phyloP scores from a whole-genome alignment of 2,797 vertebrate species.

The Clarias platycephalus region DNA sequence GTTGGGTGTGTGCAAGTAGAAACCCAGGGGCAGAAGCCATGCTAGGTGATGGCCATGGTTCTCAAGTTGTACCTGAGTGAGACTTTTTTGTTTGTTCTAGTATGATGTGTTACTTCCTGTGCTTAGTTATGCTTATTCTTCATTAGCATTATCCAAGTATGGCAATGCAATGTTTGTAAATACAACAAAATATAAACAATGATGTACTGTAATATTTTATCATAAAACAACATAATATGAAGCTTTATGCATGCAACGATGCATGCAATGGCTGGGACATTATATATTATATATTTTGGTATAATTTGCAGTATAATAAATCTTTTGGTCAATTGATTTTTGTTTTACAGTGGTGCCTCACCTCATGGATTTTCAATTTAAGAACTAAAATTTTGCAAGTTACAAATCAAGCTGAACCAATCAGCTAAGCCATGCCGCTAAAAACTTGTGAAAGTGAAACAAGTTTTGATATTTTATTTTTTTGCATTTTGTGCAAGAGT shows the following conservation, averaged over 20 bases:
- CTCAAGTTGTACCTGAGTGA: background rate
- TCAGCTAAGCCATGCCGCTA: too few species aligned
- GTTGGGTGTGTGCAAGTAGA: background rate
- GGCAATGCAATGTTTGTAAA: background rate
- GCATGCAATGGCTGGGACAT: background rate
- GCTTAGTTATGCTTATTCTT: background rate
- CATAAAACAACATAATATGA: background rate
- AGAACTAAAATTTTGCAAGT: too few species aligned
- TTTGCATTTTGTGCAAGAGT: too few species aligned
- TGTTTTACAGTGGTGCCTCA: background rate
- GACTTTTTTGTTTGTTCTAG: background rate
- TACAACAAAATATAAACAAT: background rate
- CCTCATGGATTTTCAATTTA: too few species aligned
- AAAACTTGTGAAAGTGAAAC: too few species aligned
- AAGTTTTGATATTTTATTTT: too few species aligned
- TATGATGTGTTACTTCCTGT: background rate
- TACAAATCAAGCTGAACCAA: too few species aligned
- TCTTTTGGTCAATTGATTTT: background rate
- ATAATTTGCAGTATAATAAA: background rate
- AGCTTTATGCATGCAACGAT: background rate
- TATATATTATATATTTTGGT: background rate
- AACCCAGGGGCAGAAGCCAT: background rate
- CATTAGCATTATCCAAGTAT: too few species aligned
- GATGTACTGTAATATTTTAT: background rate
- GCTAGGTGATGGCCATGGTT: background rate